Evolutionary conservation across 2,113 vertebrate genomes (phyloP), one percentile per base, ranked within the genome.

Genomic region (Dasyornis broadbenti): DNA sequence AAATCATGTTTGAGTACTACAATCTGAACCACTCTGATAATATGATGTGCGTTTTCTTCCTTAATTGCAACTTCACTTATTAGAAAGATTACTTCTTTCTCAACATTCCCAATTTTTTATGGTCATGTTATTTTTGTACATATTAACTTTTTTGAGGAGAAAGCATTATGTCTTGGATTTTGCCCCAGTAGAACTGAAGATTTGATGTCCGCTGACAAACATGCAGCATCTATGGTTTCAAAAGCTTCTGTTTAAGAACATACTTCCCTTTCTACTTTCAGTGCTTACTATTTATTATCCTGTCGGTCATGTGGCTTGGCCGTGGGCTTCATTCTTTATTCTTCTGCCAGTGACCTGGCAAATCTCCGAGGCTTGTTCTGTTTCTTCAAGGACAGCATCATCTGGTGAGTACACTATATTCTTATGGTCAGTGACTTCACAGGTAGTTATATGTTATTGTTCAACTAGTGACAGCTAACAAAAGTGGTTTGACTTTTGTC

Each of bases 301-400:
- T 99, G 99, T 76, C 72, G n/a, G 10, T 97, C 91, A 4, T 99
- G 99, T 91, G 59, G 68, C 33, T 76, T 45, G 14, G 11, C 37
- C 0, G 83, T 99, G 85, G 99, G 99, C 30, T 97, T 97, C 71
- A 95, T 98, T 31, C 96, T 99, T 33, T 95, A 98, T 45, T 98
- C 98, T 6, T 91, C 98, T 9, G 91, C 98, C n/a, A 76, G 95
- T 14, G 54, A 93, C n/a, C 57, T 98, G 87, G 97, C 98, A 0
- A 21, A 37, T n/a, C 93, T 98, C 39, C 97, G 98, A 91, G 98
- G 97, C 85, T 77, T 98, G 64, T 99, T 99, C 93, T 98, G 98
- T 86, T 98, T 99, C 83, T 95, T 96, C 87, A 98, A 98, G 97
- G 90, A 98, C 44, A 98, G 93, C 63, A 97, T 99, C 76, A 69